Evolutionary conservation across 2,888 invertebrate species (phyloP).

Genomic region (Eumacrocentrus americanus): DNA sequence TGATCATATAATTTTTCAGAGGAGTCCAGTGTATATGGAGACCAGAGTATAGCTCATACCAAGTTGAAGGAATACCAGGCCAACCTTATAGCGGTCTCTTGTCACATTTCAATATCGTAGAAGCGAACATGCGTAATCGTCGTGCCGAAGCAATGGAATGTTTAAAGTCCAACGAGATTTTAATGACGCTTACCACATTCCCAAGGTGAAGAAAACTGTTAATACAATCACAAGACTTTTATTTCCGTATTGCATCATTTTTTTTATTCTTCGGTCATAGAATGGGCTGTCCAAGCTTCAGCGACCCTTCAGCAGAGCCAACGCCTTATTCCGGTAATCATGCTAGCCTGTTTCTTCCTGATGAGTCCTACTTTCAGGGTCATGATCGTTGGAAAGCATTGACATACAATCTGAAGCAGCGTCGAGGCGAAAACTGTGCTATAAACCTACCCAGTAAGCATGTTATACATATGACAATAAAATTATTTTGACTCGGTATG

Average conservation of each 20-base stretch:
- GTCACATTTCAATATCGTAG: slow-evolving; percentile 97
- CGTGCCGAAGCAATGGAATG: slow-evolving; percentile 82
- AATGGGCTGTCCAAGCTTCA: slow-evolving; percentile 88
- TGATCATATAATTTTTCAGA: slow-evolving; percentile 43
- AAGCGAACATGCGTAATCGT: slow-evolving; percentile 93
- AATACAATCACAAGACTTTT: neutral
- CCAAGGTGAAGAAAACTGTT: slow-evolving; percentile 71
- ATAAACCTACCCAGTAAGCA: slow-evolving; percentile 91
- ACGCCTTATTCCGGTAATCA: slow-evolving; percentile 77
- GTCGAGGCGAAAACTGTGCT: slow-evolving; percentile 92
- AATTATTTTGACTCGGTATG: neutral
- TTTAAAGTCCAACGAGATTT: slow-evolving; percentile 77
- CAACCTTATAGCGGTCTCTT: slow-evolving; percentile 90
- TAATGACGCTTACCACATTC: slow-evolving; percentile 91
- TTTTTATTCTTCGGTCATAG: slow-evolving; percentile 61
- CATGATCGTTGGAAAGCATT: slow-evolving; percentile 94
- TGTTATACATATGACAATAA: slow-evolving; percentile 20
- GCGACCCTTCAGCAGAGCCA: slow-evolving; percentile 77
- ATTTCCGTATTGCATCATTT: neutral
- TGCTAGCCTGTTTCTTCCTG: slow-evolving; percentile 88
- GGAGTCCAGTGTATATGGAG: slow-evolving; percentile 89
- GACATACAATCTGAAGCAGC: slow-evolving; percentile 86
- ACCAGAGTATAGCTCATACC: slow-evolving; percentile 96
- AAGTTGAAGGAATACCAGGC: slow-evolving; percentile 98
- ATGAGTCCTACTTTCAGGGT: slow-evolving; percentile 88